A percentile compares a stretch with the other conserved stretches of the same genome.
These are phyloP conservation scores for Myiagra hebetior DNA, from an alignment of 2,113 vertebrate species.

Conservation along the genomic window DNA sequence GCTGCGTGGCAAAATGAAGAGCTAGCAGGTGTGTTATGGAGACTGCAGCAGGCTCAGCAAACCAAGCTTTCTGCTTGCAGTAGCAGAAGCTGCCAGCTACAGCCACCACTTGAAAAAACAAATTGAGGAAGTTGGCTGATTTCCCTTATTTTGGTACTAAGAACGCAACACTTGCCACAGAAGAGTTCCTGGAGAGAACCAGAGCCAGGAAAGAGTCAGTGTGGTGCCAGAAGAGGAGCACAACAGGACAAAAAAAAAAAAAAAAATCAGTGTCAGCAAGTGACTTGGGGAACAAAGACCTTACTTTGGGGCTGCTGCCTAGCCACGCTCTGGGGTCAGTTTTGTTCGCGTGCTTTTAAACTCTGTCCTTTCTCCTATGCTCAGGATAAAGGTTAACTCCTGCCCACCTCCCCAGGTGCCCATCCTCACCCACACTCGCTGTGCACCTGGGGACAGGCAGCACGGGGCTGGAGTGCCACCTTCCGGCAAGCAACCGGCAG, in stretches of 20 bases:
- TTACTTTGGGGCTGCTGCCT: background rate
- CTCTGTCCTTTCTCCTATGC: background rate
- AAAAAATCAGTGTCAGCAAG: background rate
- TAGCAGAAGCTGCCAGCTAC: background rate
- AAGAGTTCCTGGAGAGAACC: background rate
- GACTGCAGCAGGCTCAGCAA: background rate
- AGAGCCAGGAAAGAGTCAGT: background rate
- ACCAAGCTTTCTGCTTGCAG: background rate
- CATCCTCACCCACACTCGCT: accelerated
- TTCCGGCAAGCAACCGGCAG: background rate
- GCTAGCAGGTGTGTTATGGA: background rate
- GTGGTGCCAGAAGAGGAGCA: background rate
- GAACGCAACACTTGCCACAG: background rate
- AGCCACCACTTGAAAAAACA: background rate
- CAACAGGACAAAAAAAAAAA: background rate
- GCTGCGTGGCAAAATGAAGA: background rate
- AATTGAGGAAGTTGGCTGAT: slow-evolving; percentile 4
- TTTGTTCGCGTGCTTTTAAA: background rate
- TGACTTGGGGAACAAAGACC: background rate
- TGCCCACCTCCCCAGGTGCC: background rate
- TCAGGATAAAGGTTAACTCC: background rate
- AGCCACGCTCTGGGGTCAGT: background rate
- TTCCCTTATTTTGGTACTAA: slow-evolving; percentile 21
- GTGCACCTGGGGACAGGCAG: background rate
- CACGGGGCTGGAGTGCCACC: slow-evolving; percentile 37